Evolutionary conservation across 1,140 invertebrate species (phyloP), one percentile per base, ranked within the genome.

Genomic region (Diuraphis noxia): DNA sequence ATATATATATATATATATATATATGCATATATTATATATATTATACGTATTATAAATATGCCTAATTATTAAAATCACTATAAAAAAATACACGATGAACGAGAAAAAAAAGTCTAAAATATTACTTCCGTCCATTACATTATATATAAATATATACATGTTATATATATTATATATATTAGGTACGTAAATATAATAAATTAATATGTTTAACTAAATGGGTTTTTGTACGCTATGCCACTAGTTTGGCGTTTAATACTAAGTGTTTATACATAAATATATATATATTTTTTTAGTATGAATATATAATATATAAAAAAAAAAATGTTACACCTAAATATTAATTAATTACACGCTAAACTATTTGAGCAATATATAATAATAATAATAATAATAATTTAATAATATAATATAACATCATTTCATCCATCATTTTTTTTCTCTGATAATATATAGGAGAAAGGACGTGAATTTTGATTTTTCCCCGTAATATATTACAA

Each of bases 51-150:
- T 49, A 90, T 79, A 79, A 88, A 40, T 88, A 88, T 63, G 87
- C 34, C 82, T 85, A 85, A 85, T 85, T 85, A 19, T 43, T 38
- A 86, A 85, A 49, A 86, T 86, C 34, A 25, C 84, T 86, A 86
- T 56, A 85, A 21, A 46, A 46, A 85, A 85, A 49, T 85, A 52
- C 85, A 56, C 25, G 34, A 56, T 56, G 34, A 56, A 56, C 82
- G 82, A 84, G 43, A 41, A 43, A 84, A 38, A 87, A 85, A 87
- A 38, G 3, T 56, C 85, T 87, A 87, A 87, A 56, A 56, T 87
- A 56, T 87, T 87, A 87, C 85, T 87, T 87, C 85, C 85, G 85
- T 87, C 85, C 85, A 87, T 87, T 87, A 87, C 49, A 56, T 56
- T 87, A 46, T 87, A 87, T 36, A 30, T 87, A 86, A 36, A 86